phyloP scores from a whole-genome alignment of 2,113 vertebrate genomes.

The Ictidomys tridecemlineatus region DNA sequence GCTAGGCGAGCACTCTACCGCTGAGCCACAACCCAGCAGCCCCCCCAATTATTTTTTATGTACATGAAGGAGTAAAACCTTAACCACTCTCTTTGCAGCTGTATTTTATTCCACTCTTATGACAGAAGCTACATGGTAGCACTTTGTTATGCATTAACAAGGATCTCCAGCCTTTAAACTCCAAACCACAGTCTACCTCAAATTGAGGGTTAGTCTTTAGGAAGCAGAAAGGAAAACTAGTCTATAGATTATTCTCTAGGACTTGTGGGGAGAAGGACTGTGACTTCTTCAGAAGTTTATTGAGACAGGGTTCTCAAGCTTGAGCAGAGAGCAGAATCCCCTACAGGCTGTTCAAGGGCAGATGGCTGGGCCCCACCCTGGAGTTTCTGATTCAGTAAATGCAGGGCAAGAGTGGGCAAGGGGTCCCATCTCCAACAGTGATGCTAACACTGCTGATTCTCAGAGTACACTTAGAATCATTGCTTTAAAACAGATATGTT shows the following conservation, averaged over 20 bases:
- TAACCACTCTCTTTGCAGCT: rapidly evolving
- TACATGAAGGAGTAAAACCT: neutral
- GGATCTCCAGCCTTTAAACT: neutral
- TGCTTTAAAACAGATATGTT: neutral
- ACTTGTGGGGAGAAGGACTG: neutral
- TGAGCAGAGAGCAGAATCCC: neutral
- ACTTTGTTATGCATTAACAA: neutral
- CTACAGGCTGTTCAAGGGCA: neutral
- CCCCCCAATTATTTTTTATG: neutral
- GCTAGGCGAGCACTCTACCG: too few relatives aligned
- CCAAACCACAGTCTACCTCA: neutral
- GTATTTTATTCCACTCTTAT: neutral
- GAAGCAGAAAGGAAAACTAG: neutral
- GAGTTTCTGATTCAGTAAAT: neutral
- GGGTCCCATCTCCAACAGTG: neutral
- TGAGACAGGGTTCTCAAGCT: neutral
- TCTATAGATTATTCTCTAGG: neutral
- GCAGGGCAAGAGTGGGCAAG: neutral
- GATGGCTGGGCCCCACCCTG: rapidly evolving
- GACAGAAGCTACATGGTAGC: neutral
- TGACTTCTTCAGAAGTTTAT: neutral
- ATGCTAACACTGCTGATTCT: neutral
- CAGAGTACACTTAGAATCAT: neutral
- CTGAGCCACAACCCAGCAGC: too few relatives aligned
- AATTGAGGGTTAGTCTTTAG: neutral